These are phyloP conservation scores for Pyrrhosoma nymphula DNA, from an alignment of 2,888 invertebrate genomes.

Conservation along the genomic window DNA sequence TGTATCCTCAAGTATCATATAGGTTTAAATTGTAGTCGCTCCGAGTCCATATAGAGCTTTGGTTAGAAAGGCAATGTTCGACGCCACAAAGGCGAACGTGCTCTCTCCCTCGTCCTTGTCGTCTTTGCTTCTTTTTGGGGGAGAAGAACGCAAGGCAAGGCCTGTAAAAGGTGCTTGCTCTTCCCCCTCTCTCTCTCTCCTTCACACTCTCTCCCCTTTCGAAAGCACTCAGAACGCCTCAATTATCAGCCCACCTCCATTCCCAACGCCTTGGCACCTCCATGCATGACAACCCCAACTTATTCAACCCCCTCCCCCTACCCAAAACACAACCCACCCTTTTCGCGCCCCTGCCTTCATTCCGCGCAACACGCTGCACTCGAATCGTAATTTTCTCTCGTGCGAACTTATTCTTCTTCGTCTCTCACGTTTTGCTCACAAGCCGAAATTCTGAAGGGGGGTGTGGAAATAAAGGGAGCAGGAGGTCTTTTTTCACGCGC, in stretches of 20 bases:
- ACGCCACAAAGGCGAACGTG: too few relatives aligned
- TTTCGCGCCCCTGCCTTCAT: not conserved
- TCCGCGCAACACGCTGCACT: not conserved
- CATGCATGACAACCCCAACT: not conserved
- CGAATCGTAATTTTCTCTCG: not conserved
- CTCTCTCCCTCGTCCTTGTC: not conserved
- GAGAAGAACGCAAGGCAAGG: not conserved
- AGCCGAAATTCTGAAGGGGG: not conserved
- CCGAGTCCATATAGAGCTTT: not conserved
- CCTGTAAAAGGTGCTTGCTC: not conserved
- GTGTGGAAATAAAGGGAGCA: not conserved
- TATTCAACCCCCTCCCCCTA: not conserved
- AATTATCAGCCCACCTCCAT: constrained; percentile 5
- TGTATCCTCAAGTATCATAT: too few relatives aligned
- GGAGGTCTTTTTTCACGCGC: not conserved
- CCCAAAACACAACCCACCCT: not conserved
- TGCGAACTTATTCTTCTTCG: not conserved
- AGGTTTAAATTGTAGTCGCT: too few relatives aligned
- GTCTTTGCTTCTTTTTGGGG: too few relatives aligned
- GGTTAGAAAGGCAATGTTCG: not conserved
- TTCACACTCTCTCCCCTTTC: not conserved
- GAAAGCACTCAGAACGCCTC: constrained; percentile 5
- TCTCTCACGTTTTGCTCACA: not conserved
- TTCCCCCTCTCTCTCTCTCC: too few relatives aligned
- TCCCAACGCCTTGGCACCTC: not conserved